A percentile compares a stretch with the other conserved stretches of the same genome.
These are phyloP conservation scores for Cynocephalus volans DNA, from an alignment of 2,113 vertebrate genomes.

Conservation along the genomic window DNA sequence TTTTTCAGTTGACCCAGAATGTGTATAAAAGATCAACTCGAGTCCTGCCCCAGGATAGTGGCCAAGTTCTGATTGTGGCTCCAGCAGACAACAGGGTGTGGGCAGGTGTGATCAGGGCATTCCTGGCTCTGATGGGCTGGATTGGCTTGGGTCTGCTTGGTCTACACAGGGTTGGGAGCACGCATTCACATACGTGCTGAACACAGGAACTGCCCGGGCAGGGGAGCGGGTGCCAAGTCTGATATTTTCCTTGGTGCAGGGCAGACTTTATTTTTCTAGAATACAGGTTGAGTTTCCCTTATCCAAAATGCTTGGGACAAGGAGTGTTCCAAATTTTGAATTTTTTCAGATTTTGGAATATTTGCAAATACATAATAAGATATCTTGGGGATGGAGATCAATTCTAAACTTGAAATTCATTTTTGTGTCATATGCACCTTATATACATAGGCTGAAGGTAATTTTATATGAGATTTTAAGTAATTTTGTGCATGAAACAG, in stretches of 20 bases:
- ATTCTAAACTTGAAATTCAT: too few species aligned
- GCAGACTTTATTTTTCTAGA: neutral
- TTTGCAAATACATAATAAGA: too few species aligned
- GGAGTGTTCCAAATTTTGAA: too few species aligned
- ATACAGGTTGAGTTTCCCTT: neutral
- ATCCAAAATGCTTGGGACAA: too few species aligned
- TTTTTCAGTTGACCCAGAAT: neutral
- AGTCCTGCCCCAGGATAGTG: neutral
- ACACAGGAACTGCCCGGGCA: neutral
- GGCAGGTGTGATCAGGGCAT: too few species aligned
- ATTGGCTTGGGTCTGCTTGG: neutral
- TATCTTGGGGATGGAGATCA: too few species aligned
- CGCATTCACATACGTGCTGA: rapidly evolving
- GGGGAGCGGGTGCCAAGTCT: neutral
- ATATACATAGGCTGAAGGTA: too few species aligned
- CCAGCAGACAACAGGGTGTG: too few species aligned
- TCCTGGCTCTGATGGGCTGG: neutral
- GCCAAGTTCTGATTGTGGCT: neutral
- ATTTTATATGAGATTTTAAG: too few species aligned
- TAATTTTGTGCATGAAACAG: too few species aligned
- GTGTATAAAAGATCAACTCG: neutral
- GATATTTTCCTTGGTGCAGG: neutral
- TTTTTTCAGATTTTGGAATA: too few species aligned
- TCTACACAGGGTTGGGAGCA: rapidly evolving
- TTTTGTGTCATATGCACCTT: too few species aligned